Percentiles rank a stretch among this genome's conserved stretches.
Evolutionary conservation across 2,113 vertebrate species (phyloP).

Genomic region (Octodon degus): DNA sequence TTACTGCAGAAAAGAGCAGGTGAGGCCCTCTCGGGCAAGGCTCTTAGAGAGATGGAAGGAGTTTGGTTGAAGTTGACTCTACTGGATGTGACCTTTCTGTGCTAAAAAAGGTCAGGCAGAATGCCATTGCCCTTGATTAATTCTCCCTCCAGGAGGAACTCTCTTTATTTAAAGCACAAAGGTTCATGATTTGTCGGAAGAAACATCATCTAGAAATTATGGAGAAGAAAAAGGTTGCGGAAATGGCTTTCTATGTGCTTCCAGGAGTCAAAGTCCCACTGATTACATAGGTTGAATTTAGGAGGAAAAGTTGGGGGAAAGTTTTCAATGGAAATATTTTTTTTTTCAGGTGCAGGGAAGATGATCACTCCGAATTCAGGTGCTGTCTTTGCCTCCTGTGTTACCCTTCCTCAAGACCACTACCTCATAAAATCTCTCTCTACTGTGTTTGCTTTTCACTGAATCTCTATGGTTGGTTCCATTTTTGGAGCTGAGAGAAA

Average conservation of each 20-base stretch:
- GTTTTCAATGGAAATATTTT: slow-evolving; percentile 49
- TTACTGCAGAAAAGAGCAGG: background rate
- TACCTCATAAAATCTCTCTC: background rate
- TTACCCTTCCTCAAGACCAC: background rate
- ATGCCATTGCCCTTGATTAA: slow-evolving; percentile 4
- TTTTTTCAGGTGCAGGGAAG: slow-evolving; percentile 14
- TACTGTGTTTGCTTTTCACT: background rate
- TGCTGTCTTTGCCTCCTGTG: background rate
- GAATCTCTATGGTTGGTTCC: background rate
- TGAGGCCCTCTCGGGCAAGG: background rate
- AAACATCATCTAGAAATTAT: slow-evolving; percentile 43
- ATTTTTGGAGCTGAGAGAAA: background rate
- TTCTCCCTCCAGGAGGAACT: slow-evolving; percentile 20
- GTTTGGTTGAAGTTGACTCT: slow-evolving; percentile 4
- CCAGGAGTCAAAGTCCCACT: background rate
- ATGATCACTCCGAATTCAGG: background rate
- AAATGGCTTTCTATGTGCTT: slow-evolving; percentile 36
- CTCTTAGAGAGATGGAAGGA: background rate
- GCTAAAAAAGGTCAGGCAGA: background rate
- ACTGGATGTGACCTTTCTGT: background rate
- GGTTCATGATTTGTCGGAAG: slow-evolving; percentile 50
- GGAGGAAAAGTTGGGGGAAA: slow-evolving; percentile 45
- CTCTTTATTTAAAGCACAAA: slow-evolving; percentile 48
- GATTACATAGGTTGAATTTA: slow-evolving; percentile 43
- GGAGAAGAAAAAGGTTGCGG: slow-evolving; percentile 9